Evolutionary conservation across 1,140 invertebrate species (phyloP).

Genomic region (Drosophila willistoni): DNA sequence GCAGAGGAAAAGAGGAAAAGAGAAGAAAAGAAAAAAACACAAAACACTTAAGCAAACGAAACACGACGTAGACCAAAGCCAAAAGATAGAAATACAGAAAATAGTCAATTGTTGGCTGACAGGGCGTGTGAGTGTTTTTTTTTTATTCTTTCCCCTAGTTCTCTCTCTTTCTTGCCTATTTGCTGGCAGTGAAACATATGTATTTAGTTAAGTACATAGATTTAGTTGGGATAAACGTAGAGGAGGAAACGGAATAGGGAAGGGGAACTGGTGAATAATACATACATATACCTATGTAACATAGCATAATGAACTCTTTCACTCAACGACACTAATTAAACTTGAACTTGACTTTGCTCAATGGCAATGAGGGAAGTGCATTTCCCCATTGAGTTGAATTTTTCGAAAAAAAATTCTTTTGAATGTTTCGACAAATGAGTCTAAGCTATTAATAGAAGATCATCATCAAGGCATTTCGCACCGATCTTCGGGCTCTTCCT

Average conservation of each 20-base stretch:
- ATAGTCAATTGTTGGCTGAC: constrained; percentile 50
- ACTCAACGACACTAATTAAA: constrained; percentile 29
- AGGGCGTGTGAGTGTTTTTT: constrained; percentile 57
- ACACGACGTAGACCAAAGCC: constrained; percentile 9
- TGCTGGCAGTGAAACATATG: constrained; percentile 59
- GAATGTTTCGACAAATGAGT: constrained; percentile 13
- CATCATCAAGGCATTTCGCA: constrained; percentile 19
- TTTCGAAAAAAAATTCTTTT: neutral
- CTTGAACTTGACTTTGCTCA: constrained; percentile 70
- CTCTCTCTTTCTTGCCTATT: constrained; percentile 1
- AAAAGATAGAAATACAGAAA: constrained; percentile 31
- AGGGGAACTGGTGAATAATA: neutral
- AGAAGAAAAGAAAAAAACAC: constrained; percentile 16
- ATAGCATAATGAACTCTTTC: constrained; percentile 37
- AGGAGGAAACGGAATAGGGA: constrained; percentile 16
- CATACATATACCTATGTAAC: constrained; percentile 1
- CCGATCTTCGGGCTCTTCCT: constrained; percentile 47
- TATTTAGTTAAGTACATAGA: constrained; percentile 28
- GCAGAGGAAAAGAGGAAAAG: constrained; percentile 11
- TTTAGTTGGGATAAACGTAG: neutral
- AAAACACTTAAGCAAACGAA: constrained; percentile 76
- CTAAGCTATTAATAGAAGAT: constrained; percentile 57
- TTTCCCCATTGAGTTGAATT: constrained; percentile 30
- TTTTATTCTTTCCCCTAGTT: constrained; percentile 19
- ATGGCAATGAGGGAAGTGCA: constrained; percentile 44